Evolutionary conservation across 2,797 vertebrate species (phyloP), one percentile per base, ranked within the genome.

Genomic region (Cephalopachus bancanus): DNA sequence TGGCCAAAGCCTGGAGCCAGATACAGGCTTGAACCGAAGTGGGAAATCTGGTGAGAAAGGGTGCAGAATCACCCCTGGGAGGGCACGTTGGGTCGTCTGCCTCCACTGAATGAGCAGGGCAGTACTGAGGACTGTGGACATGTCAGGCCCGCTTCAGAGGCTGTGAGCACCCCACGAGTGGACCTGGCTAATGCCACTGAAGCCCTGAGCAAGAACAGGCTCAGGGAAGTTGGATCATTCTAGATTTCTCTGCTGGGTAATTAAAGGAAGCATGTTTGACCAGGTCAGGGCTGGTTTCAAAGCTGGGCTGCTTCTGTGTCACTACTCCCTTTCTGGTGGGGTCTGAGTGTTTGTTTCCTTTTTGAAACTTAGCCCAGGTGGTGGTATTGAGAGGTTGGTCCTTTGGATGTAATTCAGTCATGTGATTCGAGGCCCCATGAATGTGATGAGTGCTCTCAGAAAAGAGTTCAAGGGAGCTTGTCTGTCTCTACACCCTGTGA

Each of bases 21-120:
- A 62, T 99, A 99, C 98, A 99, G 99, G 80, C 99, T 99, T 10
- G 99, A 99, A 33, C 99, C 99, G 19, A 99, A 99, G 97, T 99
- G 99, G 89, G 99, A 99, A 98, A 99, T 99, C 96, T 99, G 99
- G 99, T 99, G 97, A 98, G 98, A 33, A 10, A 19, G 20, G 81
- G 5, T 44, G 44, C 24, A 10, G 15, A 0, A 4, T 14, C 30
- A 7, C 19, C 12, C 10, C 0, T 3, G 59, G 88, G 26, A 33
- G 51, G 59, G 30, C 9, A 14, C 71, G 44, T 3, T 33, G 64
- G 2, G 59, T 69, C 20, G 8, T 5, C 28, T 2, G 2, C 14
- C 44, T 44, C 44, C 4, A 19, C 60, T 4, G 20, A 64, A 19
- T 16, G 28, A 7, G 3, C n/a, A 7, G n/a, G 53, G 0, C 1